Evolutionary conservation across 2,797 vertebrate species (phyloP).

Genomic region (Cynopterus sphinx): DNA sequence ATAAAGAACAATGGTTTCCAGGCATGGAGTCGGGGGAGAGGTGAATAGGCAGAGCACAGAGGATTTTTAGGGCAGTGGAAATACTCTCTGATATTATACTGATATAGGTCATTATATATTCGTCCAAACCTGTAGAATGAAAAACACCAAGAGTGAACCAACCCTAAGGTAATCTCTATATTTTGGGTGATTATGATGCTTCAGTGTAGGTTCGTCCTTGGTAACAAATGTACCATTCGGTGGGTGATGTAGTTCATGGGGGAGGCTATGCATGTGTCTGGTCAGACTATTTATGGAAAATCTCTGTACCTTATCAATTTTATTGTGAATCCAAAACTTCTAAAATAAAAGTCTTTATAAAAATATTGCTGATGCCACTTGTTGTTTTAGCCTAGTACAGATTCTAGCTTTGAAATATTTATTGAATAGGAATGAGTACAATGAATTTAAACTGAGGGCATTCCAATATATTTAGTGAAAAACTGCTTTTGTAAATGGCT

Average conservation of each 20-base stretch:
- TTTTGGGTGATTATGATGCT: background rate
- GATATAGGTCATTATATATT: background rate
- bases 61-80: background rate
- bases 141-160: background rate
- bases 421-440: constrained; percentile 18
- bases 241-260: background rate
- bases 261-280: background rate
- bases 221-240: background rate
- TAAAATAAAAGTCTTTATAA: background rate
- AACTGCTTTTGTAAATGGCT: constrained; percentile 24
- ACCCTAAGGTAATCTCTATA: background rate
- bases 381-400: background rate
- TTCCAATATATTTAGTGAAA: constrained; percentile 39
- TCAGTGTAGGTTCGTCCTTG: background rate
- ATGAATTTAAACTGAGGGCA: constrained; percentile 1
- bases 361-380: constrained; percentile 21
- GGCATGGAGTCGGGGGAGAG: background rate
- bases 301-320: background rate
- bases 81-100: background rate
- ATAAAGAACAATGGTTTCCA: background rate
- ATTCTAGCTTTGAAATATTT: constrained; percentile 30
- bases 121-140: background rate
- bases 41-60: background rate
- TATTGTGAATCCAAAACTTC: background rate
- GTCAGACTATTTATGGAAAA: background rate